These are phyloP conservation scores for Uloborus plumipes DNA, from an alignment of 2,888 invertebrate genomes.

Conservation along the genomic window DNA sequence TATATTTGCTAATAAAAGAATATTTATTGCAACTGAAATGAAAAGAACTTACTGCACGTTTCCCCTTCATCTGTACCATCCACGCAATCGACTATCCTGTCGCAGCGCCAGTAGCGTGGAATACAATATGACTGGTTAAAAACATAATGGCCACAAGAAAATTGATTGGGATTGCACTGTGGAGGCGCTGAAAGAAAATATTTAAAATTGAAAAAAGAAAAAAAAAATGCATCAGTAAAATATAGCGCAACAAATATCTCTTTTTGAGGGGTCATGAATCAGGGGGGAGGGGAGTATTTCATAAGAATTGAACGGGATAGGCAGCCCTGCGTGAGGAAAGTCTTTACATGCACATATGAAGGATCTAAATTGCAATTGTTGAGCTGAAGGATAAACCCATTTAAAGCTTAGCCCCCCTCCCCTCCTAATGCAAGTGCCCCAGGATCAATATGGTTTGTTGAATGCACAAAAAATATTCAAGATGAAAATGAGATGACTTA, in stretches of 20 bases:
- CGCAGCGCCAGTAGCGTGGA: constrained; percentile 92
- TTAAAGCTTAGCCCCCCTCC: too few species aligned
- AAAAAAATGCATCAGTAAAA: too few species aligned
- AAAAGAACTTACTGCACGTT: constrained; percentile 84
- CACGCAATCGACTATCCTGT: constrained; percentile 94
- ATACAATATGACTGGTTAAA: constrained; percentile 97
- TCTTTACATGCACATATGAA: too few species aligned
- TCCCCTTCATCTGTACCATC: constrained; percentile 95
- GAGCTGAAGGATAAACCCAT: too few species aligned
- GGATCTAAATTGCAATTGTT: too few species aligned
- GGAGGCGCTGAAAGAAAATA: constrained; percentile 82
- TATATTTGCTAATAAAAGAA: too few species aligned
- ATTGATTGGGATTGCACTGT: constrained; percentile 87
- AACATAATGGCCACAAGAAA: constrained; percentile 81
- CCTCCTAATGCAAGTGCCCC: too few species aligned
- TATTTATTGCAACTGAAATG: too few species aligned
- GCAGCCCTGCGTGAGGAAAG: too few species aligned
- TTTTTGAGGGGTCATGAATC: too few species aligned
- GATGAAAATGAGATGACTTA: constrained; percentile 76
- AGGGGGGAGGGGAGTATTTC: neutral
- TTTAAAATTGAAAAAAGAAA: too few species aligned
- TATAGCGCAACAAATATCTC: neutral
- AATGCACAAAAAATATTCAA: neutral
- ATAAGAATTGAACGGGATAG: too few species aligned
- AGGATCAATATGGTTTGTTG: neutral